phyloP scores from a whole-genome alignment of 1,140 invertebrate species.

The Drosophila tropicalis region DNA sequence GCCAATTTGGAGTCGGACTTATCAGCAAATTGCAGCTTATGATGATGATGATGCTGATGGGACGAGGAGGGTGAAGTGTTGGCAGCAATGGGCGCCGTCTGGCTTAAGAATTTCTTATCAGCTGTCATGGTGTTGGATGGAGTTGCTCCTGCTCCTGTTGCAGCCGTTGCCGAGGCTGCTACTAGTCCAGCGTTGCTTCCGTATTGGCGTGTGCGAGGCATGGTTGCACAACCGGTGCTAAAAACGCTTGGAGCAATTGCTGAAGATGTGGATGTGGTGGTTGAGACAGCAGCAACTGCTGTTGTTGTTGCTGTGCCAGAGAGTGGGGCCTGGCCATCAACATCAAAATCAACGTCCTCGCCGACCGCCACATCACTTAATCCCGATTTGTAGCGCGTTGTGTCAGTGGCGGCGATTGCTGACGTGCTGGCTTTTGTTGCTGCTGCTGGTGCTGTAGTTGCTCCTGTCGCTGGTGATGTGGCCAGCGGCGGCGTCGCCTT shows the following conservation, averaged over 20 bases:
- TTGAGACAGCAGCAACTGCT: neutral
- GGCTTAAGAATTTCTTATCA: slow-evolving; percentile 78
- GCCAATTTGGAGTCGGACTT: slow-evolving; percentile 69
- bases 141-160: slow-evolving; percentile 30
- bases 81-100: slow-evolving; percentile 44
- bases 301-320: slow-evolving; percentile 9
- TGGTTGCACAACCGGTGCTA: slow-evolving; percentile 80
- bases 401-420: slow-evolving; percentile 74
- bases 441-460: slow-evolving; percentile 17
- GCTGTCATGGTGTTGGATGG: slow-evolving; percentile 68
- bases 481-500: slow-evolving; percentile 49
- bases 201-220: slow-evolving; percentile 78
- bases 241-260: slow-evolving; percentile 62
- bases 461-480: slow-evolving; percentile 30
- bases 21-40: slow-evolving; percentile 77
- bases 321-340: slow-evolving; percentile 46
- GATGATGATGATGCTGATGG: slow-evolving; percentile 44
- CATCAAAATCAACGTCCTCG: slow-evolving; percentile 65
- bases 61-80: slow-evolving; percentile 28
- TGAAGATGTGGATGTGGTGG: slow-evolving; percentile 11
- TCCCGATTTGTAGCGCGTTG: slow-evolving; percentile 79
- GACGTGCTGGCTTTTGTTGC: slow-evolving; percentile 49
- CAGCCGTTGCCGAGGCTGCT: slow-evolving; percentile 20
- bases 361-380: slow-evolving; percentile 74
- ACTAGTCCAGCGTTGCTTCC: slow-evolving; percentile 58